Evolutionary conservation across 2,113 vertebrate species (phyloP).

Genomic region (Natator depressus): DNA sequence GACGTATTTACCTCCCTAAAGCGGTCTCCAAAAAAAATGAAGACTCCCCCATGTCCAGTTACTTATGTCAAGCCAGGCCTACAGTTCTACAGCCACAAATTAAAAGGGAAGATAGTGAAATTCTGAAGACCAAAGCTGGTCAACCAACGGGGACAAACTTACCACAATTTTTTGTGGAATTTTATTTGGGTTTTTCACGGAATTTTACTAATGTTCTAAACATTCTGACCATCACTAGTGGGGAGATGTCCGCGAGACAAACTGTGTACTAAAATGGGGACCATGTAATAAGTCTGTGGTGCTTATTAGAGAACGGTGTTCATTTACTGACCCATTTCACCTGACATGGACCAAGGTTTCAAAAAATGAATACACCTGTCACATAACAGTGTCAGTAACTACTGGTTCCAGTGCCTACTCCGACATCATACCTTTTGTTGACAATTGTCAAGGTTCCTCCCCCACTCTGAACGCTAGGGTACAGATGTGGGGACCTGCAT

Average conservation of each 20-base stretch:
- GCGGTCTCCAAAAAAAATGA: background rate
- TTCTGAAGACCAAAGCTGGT: background rate
- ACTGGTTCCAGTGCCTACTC: background rate
- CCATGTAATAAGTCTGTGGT: background rate
- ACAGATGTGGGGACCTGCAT: too few species aligned
- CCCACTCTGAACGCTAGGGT: too few species aligned
- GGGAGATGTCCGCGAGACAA: background rate
- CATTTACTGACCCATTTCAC: background rate
- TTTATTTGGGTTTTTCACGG: background rate
- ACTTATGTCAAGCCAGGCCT: background rate
- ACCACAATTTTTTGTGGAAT: background rate
- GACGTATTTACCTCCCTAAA: too few species aligned
- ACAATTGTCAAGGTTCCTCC: too few species aligned
- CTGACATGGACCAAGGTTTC: background rate
- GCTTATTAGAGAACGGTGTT: background rate
- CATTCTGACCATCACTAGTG: background rate
- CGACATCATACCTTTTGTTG: background rate
- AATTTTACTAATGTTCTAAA: rapidly evolving
- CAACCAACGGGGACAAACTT: background rate
- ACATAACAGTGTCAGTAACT: background rate
- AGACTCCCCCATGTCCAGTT: background rate
- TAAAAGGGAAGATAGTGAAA: background rate
- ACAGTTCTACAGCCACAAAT: background rate
- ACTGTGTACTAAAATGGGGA: background rate
- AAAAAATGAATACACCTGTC: background rate